Base-by-base conservation (phyloP, 2,113 vertebrate genomes). In the Hydrochoerus hydrochaeris region DNA sequence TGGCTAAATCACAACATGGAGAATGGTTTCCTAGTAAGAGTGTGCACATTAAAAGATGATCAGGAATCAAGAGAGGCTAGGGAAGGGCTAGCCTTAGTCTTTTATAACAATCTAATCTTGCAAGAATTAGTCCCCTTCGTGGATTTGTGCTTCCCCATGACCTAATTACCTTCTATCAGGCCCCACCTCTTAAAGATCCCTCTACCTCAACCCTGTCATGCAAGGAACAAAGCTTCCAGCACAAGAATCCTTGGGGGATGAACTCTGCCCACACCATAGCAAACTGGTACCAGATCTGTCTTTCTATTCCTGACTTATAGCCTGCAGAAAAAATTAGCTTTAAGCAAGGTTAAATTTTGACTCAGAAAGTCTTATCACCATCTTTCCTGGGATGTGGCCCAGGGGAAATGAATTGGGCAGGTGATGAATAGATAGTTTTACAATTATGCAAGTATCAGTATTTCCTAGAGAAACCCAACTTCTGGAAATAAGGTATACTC, bases 391-490 rank as follows among this genome's bases (percentile, higher is more conserved):
- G 77, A 85, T 95, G 12, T 82, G 35, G 77, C 30, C 63, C 7
- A 44, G 17, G 20, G 46, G 30, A 92, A 32, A 96, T 26, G 28
- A 67, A 87, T 63, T 60, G 58, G 10, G 32, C 6, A 30, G 38
- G 41, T 10, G 24, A 78, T 60, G 44, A 67, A 69, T 41, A 85
- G 24, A 35, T 67, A n/a, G 28, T 86, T 67, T 60, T 94, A 81
- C 41, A 94, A 94, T 57, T 85, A 32, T 57, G 13, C 22, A 75
- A 85, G 81, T 95, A 78, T 57, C n/a, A 62, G 49, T 88, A 81
- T 97, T 97, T 96, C 58, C 54, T 85, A 87, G 81, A 60, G 14
- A 95, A 89, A 83, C 4, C 75, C 67, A 44, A 91, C 86, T 91
- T 93, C 91, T 93, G 77, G 89, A 85, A 97, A 10, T 75, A 83